A percentile compares a stretch with the other conserved stretches of the same genome.
phyloP scores from a whole-genome alignment of 2,888 invertebrate genomes.

The Noctua comes region DNA sequence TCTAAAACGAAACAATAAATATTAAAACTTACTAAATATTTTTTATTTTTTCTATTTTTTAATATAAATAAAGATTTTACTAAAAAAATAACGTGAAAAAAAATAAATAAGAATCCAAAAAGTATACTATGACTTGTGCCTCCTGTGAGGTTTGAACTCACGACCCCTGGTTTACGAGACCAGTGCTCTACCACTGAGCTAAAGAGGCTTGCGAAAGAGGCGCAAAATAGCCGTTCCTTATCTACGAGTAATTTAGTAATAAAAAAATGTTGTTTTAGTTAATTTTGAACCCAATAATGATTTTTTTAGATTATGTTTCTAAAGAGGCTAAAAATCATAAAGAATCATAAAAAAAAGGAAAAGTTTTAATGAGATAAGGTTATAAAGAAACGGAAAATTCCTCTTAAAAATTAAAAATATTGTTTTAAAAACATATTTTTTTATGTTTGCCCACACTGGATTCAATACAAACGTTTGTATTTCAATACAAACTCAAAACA shows the following conservation, averaged over 20 bases:
- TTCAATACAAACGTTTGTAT: too few species aligned
- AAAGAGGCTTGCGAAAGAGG: slow-evolving; percentile 89
- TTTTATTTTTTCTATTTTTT: neutral
- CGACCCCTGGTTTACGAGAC: slow-evolving; percentile 96
- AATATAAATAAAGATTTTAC: too few species aligned
- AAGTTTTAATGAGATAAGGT: neutral
- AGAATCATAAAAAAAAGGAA: neutral
- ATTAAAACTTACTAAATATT: neutral
- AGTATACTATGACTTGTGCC: slow-evolving; percentile 66
- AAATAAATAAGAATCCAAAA: slow-evolving; percentile 37
- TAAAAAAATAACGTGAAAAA: neutral
- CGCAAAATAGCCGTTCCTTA: slow-evolving; percentile 68
- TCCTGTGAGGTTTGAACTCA: slow-evolving; percentile 90
- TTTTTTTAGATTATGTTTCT: neutral
- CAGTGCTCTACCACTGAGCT: slow-evolving; percentile 95
- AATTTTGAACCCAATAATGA: neutral
- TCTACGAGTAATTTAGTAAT: neutral
- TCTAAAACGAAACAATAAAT: neutral
- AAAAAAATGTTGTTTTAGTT: fast-evolving
- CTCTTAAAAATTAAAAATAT: neutral
- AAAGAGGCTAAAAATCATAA: neutral
- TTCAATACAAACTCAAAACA: neutral
- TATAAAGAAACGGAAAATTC: neutral
- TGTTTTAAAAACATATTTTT: too few species aligned
- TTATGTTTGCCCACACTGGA: neutral